Evolutionary conservation across 2,113 vertebrate genomes (phyloP).

Genomic region (Calcarius ornatus): DNA sequence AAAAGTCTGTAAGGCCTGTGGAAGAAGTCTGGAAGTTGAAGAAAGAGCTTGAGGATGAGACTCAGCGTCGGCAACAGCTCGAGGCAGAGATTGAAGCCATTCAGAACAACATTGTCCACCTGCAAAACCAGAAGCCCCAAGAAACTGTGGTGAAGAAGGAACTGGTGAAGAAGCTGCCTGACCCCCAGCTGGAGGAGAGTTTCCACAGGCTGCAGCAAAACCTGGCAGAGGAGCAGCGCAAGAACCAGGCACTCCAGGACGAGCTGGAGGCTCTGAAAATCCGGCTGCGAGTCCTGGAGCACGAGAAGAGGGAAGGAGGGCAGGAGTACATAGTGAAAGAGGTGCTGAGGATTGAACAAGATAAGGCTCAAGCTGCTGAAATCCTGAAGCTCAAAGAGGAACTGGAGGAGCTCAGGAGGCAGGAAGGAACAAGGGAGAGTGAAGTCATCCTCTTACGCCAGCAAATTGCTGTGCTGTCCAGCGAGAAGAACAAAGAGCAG

Average conservation of each 20-base stretch:
- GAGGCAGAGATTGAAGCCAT: conserved; percentile 85
- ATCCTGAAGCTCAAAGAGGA: conserved; percentile 86
- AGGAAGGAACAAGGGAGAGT: conserved; percentile 83
- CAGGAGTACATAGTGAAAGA: conserved; percentile 95
- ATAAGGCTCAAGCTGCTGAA: conserved; percentile 87
- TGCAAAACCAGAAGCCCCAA: conserved; percentile 87
- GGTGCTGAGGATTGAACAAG: conserved; percentile 91
- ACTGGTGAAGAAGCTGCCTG: conserved; percentile 88
- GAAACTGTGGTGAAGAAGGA: conserved; percentile 89
- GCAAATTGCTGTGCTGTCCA: conserved; percentile 80
- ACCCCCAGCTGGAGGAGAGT: conserved; percentile 88
- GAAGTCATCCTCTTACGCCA: conserved; percentile 83
- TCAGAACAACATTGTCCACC: conserved; percentile 84
- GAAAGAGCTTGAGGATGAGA: conserved; percentile 89
- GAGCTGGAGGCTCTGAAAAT: conserved; percentile 83
- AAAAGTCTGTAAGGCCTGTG: conserved; percentile 36
- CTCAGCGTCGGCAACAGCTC: conserved; percentile 85
- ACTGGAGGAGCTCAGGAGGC: conserved; percentile 84
- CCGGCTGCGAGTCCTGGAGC: conserved; percentile 81
- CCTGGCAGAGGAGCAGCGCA: conserved; percentile 85
- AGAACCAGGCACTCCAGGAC: conserved; percentile 82
- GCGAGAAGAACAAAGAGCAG: conserved; percentile 83
- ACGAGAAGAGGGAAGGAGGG: conserved; percentile 82
- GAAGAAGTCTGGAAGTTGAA: conserved; percentile 86
- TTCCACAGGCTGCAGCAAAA: conserved; percentile 84